Percentiles rank a stretch among this genome's conserved stretches.
Evolutionary conservation across 2,888 invertebrate species (phyloP).

Genomic region (Sarcophaga carnaria): DNA sequence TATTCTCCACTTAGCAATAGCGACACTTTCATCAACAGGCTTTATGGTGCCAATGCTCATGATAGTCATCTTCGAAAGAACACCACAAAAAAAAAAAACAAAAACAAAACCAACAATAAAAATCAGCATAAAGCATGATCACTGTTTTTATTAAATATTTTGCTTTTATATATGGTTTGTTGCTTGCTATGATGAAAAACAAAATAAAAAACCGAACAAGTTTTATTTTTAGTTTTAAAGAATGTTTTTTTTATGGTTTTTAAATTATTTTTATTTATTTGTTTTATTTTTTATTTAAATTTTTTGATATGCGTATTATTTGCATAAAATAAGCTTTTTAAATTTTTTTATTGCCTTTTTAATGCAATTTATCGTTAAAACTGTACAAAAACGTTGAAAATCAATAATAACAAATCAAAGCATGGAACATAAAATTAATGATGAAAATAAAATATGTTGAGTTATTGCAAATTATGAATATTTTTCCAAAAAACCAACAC

Average conservation of each 20-base stretch:
- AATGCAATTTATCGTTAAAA: slow-evolving; percentile 30
- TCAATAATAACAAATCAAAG: neutral
- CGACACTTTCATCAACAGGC: neutral
- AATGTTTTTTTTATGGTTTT: slow-evolving; percentile 18
- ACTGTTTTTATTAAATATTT: slow-evolving; percentile 21
- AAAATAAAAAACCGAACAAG: slow-evolving; percentile 35
- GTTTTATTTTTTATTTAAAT: neutral
- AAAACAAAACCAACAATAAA: neutral
- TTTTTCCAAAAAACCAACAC: neutral
- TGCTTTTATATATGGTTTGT: slow-evolving; percentile 10
- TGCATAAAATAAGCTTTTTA: slow-evolving; percentile 43
- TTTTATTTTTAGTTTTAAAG: slow-evolving; percentile 41
- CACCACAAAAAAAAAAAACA: neutral
- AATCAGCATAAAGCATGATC: slow-evolving; percentile 47
- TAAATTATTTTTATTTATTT: slow-evolving; percentile 35
- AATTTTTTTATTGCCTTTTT: neutral
- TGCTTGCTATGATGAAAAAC: neutral
- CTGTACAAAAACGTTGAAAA: neutral
- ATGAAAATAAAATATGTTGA: slow-evolving; percentile 22
- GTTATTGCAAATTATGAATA: neutral
- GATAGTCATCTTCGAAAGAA: slow-evolving; percentile 5
- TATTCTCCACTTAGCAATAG: neutral
- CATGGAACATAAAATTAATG: slow-evolving; percentile 8
- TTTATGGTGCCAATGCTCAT: neutral
- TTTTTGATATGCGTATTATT: slow-evolving; percentile 36